Evolutionary conservation across 2,113 vertebrate species (phyloP).

Genomic region (Azemiops feae): DNA sequence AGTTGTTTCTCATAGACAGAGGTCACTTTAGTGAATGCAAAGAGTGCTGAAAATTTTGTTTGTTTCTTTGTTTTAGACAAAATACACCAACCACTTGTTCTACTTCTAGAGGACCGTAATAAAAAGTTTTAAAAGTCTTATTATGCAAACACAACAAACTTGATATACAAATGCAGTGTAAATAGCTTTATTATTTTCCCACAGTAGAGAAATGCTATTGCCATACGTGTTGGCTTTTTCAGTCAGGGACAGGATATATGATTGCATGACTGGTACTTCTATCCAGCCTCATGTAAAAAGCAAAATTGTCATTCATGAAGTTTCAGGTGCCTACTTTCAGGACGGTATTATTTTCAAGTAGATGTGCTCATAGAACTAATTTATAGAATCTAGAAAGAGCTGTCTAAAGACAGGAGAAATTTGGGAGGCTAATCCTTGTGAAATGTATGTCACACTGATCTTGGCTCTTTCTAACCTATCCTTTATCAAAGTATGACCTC

Average conservation of each 20-base stretch:
- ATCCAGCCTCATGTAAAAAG: neutral
- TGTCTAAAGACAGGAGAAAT: neutral
- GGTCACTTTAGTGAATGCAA: neutral
- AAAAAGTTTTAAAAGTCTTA: neutral
- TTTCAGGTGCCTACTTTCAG: neutral
- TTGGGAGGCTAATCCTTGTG: neutral
- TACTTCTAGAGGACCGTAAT: neutral
- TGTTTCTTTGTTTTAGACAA: neutral
- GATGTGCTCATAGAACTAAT: neutral
- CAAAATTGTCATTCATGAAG: neutral
- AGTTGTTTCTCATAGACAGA: neutral
- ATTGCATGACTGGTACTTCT: neutral
- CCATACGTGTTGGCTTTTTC: neutral
- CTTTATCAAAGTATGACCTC: neutral
- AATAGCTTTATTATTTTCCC: neutral
- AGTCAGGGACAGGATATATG: neutral
- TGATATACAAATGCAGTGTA: neutral
- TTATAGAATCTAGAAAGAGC: neutral
- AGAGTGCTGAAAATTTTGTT: neutral
- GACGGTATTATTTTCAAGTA: neutral
- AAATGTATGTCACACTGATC: neutral
- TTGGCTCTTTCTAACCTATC: neutral
- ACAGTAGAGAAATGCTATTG: neutral
- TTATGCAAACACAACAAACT: neutral
- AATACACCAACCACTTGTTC: neutral